These are phyloP conservation scores for Clarias platycephalus DNA, from an alignment of 2,797 vertebrate genomes.

Conservation along the genomic window DNA sequence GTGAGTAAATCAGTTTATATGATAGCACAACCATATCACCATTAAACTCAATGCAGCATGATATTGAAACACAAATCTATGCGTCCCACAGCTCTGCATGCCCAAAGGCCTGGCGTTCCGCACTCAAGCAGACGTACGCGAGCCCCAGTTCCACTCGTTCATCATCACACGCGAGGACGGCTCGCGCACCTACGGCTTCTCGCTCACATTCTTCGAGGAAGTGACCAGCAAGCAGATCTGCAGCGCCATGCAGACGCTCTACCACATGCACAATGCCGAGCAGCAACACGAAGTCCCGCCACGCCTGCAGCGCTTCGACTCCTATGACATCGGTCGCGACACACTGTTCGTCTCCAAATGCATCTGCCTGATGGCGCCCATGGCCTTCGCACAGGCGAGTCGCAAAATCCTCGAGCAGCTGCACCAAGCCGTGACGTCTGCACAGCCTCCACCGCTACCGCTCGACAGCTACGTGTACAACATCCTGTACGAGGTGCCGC, in stretches of 20 bases:
- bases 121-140: constrained; percentile 88
- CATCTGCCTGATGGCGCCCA: constrained; percentile 94
- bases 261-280: constrained; percentile 99
- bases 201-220: constrained; percentile 97
- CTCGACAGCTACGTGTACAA: constrained; percentile 99
- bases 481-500: constrained; percentile 94
- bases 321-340: constrained; percentile 96
- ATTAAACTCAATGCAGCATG: not conserved
- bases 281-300: constrained; percentile 67
- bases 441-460: constrained; percentile 92
- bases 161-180: constrained; percentile 99
- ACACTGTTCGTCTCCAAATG: constrained; percentile 97
- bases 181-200: constrained; percentile 95
- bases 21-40: not conserved
- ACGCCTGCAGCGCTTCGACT: constrained; percentile 95
- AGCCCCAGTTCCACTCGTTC: constrained; percentile 95
- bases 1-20: constrained; percentile 65
- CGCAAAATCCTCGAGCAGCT: constrained; percentile 90
- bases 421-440: constrained; percentile 90
- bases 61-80: constrained; percentile 11
- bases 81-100: constrained; percentile 81
- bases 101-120: constrained; percentile 88
- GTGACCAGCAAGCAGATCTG: constrained; percentile 99
- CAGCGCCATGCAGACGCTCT: constrained; percentile 98
- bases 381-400: constrained; percentile 95